A percentile compares a stretch with the other conserved stretches of the same genome.
These are phyloP conservation scores for Pseudotriccus pelzelni DNA, from an alignment of 2,797 vertebrate species.

Conservation along the genomic window DNA sequence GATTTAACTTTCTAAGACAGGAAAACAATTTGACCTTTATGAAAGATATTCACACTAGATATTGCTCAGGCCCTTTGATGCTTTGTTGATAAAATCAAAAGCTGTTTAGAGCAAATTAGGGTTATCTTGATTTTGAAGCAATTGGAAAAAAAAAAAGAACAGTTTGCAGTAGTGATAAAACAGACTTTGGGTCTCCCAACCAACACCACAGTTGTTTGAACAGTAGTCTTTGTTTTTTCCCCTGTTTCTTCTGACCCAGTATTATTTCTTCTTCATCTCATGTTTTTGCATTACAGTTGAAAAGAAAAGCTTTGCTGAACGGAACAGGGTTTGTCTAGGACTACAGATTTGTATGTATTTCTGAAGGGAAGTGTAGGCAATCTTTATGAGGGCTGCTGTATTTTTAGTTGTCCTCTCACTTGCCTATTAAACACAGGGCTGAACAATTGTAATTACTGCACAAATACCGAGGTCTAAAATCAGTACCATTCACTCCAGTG, in stretches of 20 bases:
- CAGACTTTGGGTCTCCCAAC: background rate
- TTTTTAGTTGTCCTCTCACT: conserved; percentile 52
- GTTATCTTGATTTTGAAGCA: background rate
- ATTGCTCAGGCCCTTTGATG: background rate
- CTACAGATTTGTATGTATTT: background rate
- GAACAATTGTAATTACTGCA: conserved; percentile 52
- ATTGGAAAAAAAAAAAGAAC: background rate
- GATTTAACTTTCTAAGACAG: background rate
- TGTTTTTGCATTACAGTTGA: background rate
- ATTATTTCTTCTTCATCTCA: background rate
- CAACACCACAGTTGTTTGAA: background rate
- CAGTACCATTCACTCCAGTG: background rate
- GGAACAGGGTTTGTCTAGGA: background rate
- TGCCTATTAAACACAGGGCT: conserved; percentile 42
- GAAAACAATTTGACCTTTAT: background rate
- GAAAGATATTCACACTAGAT: background rate
- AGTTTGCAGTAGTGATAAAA: background rate
- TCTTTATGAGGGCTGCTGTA: background rate
- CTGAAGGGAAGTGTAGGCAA: conserved; percentile 8
- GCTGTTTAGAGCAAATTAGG: conserved; percentile 12
- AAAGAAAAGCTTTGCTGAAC: background rate
- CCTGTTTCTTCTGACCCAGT: background rate
- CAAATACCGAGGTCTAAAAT: conserved; percentile 21
- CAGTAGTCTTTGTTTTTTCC: background rate
- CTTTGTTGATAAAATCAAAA: conserved; percentile 32